Conservation (phyloP, 2,113 vertebrate species). For the Calyptomena viridis region DNA sequence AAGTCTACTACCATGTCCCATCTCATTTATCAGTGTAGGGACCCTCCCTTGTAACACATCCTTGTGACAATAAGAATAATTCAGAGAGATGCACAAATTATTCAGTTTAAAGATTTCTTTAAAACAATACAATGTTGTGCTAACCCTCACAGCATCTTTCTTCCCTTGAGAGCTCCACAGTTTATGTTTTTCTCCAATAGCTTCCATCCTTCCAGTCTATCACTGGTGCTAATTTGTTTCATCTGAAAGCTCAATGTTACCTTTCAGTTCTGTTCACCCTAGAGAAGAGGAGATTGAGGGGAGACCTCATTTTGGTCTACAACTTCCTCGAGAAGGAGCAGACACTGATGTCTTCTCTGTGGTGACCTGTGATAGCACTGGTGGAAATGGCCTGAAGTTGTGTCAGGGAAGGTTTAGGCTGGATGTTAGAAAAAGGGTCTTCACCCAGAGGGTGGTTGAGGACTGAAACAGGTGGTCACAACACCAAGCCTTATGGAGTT, state of each 20-base stretch:
- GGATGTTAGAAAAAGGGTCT: not conserved
- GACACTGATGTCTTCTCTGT: not conserved
- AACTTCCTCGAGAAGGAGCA: not conserved
- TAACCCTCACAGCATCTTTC: not conserved
- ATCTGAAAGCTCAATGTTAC: not conserved
- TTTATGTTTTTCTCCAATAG: conserved; percentile 12
- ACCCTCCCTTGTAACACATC: not conserved
- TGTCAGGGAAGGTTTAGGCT: not conserved
- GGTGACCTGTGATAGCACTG: not conserved
- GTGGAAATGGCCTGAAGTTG: not conserved
- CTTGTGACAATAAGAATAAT: not conserved
- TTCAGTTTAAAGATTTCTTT: not conserved
- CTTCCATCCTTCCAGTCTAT: not conserved
- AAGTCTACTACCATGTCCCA: not conserved
- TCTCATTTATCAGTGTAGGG: not conserved
- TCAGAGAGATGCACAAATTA: not conserved
- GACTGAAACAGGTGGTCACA: not conserved
- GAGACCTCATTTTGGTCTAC: fast-evolving
- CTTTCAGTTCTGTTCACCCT: not conserved
- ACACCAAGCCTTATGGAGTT: not conserved
- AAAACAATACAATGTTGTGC: not conserved
- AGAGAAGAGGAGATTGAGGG: not conserved
- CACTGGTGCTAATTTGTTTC: not conserved
- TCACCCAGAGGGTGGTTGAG: not conserved
- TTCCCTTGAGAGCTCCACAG: not conserved